Conservation (phyloP, 2,888 invertebrate genomes). For the Metopia argyrocephala region DNA sequence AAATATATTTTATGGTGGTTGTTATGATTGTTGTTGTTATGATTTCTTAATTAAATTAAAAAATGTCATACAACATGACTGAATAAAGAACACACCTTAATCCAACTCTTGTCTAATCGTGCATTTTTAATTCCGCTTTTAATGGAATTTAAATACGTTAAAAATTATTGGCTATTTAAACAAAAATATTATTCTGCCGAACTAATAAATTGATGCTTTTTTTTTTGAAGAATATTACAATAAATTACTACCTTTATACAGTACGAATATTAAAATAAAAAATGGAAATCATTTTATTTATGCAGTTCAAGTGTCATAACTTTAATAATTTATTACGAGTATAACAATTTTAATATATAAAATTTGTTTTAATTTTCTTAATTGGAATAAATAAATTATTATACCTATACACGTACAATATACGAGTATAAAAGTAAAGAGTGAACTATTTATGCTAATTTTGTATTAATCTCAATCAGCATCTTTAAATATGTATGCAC, state of each 20-base stretch:
- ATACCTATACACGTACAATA: not conserved
- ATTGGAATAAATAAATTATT: not conserved
- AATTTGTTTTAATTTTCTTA: not conserved
- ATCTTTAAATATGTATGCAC: not conserved
- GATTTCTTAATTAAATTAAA: constrained; percentile 51
- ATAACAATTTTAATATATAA: too few relatives aligned
- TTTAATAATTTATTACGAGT: too few relatives aligned
- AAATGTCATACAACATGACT: constrained; percentile 11
- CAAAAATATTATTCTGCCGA: too few relatives aligned
- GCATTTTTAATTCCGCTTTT: not conserved
- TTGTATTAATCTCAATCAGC: too few relatives aligned
- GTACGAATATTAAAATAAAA: too few relatives aligned
- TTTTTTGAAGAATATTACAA: too few relatives aligned
- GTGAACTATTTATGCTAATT: not conserved
- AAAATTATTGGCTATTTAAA: too few relatives aligned
- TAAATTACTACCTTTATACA: too few relatives aligned
- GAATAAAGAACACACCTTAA: constrained; percentile 30
- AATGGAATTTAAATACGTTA: too few relatives aligned
- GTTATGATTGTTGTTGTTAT: constrained; percentile 12
- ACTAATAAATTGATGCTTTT: too few relatives aligned
- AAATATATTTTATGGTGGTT: not conserved
- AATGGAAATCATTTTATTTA: too few relatives aligned
- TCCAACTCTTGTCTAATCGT: not conserved
- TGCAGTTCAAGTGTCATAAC: too few relatives aligned
- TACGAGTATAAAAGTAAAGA: not conserved